Base-by-base conservation (phyloP, 2,888 invertebrate species). In the Linyphia triangularis region DNA sequence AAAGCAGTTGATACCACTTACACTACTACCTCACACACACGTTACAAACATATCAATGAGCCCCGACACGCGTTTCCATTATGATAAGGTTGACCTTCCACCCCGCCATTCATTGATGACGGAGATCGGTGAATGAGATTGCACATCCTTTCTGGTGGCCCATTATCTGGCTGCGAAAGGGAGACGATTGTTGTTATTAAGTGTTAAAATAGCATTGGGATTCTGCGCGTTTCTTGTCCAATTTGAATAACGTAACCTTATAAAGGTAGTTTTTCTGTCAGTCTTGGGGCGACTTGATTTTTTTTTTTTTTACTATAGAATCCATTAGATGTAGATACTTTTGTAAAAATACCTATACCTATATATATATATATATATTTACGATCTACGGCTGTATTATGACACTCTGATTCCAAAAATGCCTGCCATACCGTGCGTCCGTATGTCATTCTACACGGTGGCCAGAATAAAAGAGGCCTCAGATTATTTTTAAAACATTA, bases 71-170 rank as follows among this genome's bases (percentile, higher is more conserved):
- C 85, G 85, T 86, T 61, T n/a, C 72, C 78, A 43, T 83, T 85
- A 85, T 78, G 78, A 85, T 85, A 78, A 70, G 69, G 51, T 40
- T 79, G 85, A 86, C 85, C 85, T 86, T 86, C 85, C 70, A 33
- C 85, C 85, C 24, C 28, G 22, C 84, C n/a, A 51, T 30, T 57
- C 37, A 78, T 59, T 78, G 40, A 78, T n/a, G 78, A 51, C 59
- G 67, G 57, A 70, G 78, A 70, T 72, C 67, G 26, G 73, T 19
- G 30, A 37, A n/a, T 22, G 24, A 37, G 72, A 86, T 85, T 79
- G 63, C 16, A 28, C 19, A 13, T 10, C 7, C 10, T 33, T 59
- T 43, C n/a, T 51, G 13, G 51, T 51, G 13, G 16, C 28, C 59
- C 73, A 83, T 83, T 83, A 73, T 83, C 30, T 81, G 26, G 9